Evolutionary conservation across 1,140 invertebrate genomes (phyloP).

Genomic region (Lysiphlebus fabarum): DNA sequence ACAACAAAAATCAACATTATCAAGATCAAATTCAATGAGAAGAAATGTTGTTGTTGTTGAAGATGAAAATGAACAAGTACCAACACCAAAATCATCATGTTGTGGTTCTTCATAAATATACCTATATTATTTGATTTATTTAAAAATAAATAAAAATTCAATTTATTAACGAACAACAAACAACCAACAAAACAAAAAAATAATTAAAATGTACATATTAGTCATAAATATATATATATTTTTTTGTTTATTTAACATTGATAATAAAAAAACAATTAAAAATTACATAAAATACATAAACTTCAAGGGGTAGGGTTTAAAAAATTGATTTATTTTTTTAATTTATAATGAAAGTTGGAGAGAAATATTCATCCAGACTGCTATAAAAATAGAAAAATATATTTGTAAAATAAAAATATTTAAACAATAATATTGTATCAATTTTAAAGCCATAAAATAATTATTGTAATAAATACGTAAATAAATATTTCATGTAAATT

Average conservation of each 20-base stretch:
- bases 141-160: neutral
- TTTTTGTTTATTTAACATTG: constrained; percentile 11
- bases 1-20: constrained; percentile 50
- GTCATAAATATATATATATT: constrained; percentile 15
- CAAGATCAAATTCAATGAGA: constrained; percentile 55
- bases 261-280: neutral
- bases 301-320: neutral
- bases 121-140: constrained; percentile 32
- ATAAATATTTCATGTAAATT: neutral
- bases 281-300: too few species aligned
- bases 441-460: neutral
- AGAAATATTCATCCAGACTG: constrained; percentile 11
- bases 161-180: too few species aligned
- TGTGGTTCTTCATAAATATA: constrained; percentile 43
- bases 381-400: constrained; percentile 8
- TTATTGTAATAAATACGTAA: neutral
- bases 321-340: neutral
- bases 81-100: constrained; percentile 45
- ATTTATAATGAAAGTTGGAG: neutral
- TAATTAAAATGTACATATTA: constrained; percentile 28
- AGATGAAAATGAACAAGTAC: constrained; percentile 53
- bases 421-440: too few species aligned
- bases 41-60: constrained; percentile 64
- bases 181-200: neutral
- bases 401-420: neutral